phyloP scores from a whole-genome alignment of 1,140 invertebrate species.

The Neodiprion virginianus region DNA sequence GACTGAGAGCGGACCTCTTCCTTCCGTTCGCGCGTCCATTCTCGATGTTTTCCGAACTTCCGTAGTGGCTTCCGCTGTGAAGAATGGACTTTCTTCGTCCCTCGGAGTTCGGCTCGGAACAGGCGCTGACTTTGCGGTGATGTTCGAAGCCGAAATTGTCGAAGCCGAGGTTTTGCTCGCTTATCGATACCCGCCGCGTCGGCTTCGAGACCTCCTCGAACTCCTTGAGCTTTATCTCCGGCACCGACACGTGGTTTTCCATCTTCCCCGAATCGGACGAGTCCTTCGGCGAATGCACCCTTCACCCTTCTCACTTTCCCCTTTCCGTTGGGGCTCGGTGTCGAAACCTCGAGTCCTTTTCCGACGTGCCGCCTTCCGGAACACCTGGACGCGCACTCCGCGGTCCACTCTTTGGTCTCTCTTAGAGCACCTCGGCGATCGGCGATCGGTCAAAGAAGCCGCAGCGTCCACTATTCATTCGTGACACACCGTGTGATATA shows the following conservation, averaged over 20 bases:
- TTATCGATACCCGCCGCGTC: constrained; percentile 54
- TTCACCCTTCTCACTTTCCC: constrained; percentile 6
- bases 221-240: constrained; percentile 4
- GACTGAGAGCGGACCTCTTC: constrained; percentile 57
- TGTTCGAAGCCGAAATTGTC: constrained; percentile 58
- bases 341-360: constrained; percentile 42
- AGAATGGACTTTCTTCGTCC: constrained; percentile 54
- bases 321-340: constrained; percentile 6
- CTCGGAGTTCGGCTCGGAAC: constrained; percentile 39
- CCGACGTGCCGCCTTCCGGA: constrained; percentile 13
- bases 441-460: no score
- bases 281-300: background rate
- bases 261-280: background rate
- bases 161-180: constrained; percentile 50
- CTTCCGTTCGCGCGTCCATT: constrained; percentile 52
- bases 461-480: no score
- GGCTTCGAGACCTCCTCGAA: constrained; percentile 38
- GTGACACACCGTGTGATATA: no score
- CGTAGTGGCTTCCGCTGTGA: constrained; percentile 45
- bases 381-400: no score
- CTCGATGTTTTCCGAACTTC: constrained; percentile 55
- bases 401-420: no score
- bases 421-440: no score
- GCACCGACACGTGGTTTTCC: constrained; percentile 14
- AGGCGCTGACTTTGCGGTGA: constrained; percentile 50